Base-by-base conservation (phyloP, 2,113 vertebrate genomes). In the Entosphenus tridentatus region DNA sequence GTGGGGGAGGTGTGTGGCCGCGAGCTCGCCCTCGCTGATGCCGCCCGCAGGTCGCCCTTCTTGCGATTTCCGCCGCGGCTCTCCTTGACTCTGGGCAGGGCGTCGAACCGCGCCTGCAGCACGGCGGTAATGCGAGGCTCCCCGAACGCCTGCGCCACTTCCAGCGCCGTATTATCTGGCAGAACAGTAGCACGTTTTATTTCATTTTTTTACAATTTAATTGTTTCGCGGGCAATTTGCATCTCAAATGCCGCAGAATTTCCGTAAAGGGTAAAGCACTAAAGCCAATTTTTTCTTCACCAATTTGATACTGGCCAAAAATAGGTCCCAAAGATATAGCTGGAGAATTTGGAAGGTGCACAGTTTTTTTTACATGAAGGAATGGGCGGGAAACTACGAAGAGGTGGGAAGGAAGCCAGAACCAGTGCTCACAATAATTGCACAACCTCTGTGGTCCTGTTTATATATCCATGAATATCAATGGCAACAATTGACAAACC, bases 111-210 rank as follows among this genome's bases (percentile, higher is more conserved):
- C 56, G 80, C 77, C 77, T 83, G 76, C 13, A 97, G 75, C 73
- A 91, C 71, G 54, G 82, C 75, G 71, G 87, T 81, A 70, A 89
- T 76, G 73, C 76, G 75, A 12, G 76, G 72, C 72, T 96, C 82
- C 72, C 78, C 83, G 73, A 84, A 89, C 1, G 76, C 78, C 69
- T 72, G 74, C 67, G 91, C 88, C 67, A 88, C 69, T 57, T 88
- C 84, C 62, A 93, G 80, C 72, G 79, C 82, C 72, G 69, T 83
- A 69, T 83, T 80, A 58, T 80, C 91, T 97, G 71, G 71, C 74
- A 14, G 57, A 70, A 73, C 72, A 54, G 11, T n/a, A 12, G n/a
- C 56, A 3, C n/a, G 12, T 39, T 69, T 55, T 11, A 57, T 59
- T 70, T 65, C 11, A 59, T 56, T 55, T 55, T n/a, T 57, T 39